phyloP scores from a whole-genome alignment of 2,888 invertebrate genomes.

The Leucania comma region DNA sequence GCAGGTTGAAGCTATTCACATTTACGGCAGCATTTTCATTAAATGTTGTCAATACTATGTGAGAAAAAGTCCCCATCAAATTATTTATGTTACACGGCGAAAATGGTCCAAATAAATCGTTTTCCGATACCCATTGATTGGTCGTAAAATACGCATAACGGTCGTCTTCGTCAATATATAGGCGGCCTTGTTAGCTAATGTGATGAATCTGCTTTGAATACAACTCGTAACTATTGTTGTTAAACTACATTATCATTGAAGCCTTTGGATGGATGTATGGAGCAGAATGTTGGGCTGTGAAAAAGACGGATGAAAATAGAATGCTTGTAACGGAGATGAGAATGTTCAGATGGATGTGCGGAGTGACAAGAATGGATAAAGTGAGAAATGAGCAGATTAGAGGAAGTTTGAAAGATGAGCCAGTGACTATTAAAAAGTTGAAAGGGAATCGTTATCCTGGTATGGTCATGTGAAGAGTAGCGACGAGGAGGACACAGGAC shows the following conservation, averaged over 20 bases:
- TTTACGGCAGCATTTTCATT: background rate
- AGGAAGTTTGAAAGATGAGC: too few species aligned
- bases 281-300: too few species aligned
- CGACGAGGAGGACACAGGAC: too few species aligned
- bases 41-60: background rate
- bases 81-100: background rate
- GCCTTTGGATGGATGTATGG: too few species aligned
- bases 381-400: too few species aligned
- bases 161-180: constrained; percentile 14
- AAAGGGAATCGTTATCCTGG: too few species aligned
- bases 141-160: constrained; percentile 32
- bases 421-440: too few species aligned
- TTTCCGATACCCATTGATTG: constrained; percentile 44
- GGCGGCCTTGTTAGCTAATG: constrained; percentile 43
- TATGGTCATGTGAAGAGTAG: too few species aligned
- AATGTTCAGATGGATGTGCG: too few species aligned
- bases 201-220: constrained; percentile 41
- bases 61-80: constrained; percentile 3
- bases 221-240: constrained; percentile 18
- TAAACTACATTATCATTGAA: constrained; percentile 1
- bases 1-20: background rate
- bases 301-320: too few species aligned
- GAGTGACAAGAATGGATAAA: too few species aligned
- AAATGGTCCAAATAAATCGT: constrained; percentile 3
- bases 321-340: too few species aligned